Conservation (phyloP, 2,888 invertebrate species). For the Sturmia bella region DNA sequence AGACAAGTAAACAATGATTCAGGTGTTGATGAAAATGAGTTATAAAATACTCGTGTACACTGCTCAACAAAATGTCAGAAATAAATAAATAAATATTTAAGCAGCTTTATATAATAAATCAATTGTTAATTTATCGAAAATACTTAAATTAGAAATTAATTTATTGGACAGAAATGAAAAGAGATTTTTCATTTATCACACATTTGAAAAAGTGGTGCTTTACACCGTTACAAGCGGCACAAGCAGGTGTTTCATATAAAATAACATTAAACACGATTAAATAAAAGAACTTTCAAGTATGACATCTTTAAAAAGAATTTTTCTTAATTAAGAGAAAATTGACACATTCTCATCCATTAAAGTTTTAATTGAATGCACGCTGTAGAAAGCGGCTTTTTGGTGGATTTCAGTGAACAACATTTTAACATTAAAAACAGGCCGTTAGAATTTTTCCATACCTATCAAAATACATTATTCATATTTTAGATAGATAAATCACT, state of each 20-base stretch:
- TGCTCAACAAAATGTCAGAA: constrained; percentile 4
- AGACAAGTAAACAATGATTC: constrained; percentile 29
- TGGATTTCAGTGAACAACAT: neutral
- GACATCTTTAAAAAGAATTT: too few relatives aligned
- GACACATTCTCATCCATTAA: too few relatives aligned
- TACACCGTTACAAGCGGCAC: constrained; percentile 24
- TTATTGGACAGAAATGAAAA: neutral
- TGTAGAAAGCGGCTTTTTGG: too few relatives aligned
- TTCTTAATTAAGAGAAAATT: too few relatives aligned
- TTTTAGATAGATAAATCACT: too few relatives aligned
- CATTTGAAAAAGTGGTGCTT: constrained; percentile 25
- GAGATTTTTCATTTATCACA: constrained; percentile 5
- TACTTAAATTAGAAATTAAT: neutral
- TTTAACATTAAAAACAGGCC: neutral
- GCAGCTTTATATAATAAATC: neutral
- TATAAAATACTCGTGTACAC: neutral
- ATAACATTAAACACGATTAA: too few relatives aligned
- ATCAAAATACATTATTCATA: too few relatives aligned
- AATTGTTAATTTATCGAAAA: neutral
- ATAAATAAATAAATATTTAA: neutral
- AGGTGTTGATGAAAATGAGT: constrained; percentile 17
- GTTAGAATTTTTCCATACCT: neutral
- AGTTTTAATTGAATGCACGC: too few relatives aligned
- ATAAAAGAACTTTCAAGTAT: too few relatives aligned
- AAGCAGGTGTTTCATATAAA: too few relatives aligned